Conservation (phyloP, 1,140 invertebrate genomes). For the Apocrypta bakeri region DNA sequence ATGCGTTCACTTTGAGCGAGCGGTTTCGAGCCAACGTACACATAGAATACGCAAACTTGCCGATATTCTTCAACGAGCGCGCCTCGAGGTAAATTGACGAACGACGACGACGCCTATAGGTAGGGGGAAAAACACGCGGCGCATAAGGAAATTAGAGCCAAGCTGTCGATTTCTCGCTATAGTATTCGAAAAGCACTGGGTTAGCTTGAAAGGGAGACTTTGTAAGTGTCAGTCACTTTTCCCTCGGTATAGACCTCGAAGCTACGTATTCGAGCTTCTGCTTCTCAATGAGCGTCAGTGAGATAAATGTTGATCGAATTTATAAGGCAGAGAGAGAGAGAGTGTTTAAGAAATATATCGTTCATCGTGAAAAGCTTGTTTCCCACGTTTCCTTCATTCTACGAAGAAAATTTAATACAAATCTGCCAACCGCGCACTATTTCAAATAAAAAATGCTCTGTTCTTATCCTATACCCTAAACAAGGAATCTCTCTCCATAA, state of each 20-base stretch:
- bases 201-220: background rate
- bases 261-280: background rate
- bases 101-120: background rate
- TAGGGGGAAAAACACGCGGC: background rate
- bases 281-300: background rate
- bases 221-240: background rate
- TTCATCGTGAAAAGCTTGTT: too few relatives aligned
- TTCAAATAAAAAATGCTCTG: too few relatives aligned
- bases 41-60: background rate
- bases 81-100: conserved; percentile 1
- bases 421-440: too few relatives aligned
- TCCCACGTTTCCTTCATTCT: too few relatives aligned
- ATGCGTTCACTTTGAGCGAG: background rate
- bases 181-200: background rate
- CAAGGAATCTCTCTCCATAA: too few relatives aligned
- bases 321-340: too few relatives aligned
- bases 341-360: too few relatives aligned
- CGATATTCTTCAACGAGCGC: background rate
- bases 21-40: background rate
- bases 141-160: conserved; percentile 8
- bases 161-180: background rate
- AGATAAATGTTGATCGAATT: background rate
- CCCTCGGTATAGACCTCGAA: background rate
- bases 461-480: too few relatives aligned
- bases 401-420: too few relatives aligned